These are phyloP conservation scores for Natator depressus DNA, from an alignment of 2,113 vertebrate species.

Conservation along the genomic window DNA sequence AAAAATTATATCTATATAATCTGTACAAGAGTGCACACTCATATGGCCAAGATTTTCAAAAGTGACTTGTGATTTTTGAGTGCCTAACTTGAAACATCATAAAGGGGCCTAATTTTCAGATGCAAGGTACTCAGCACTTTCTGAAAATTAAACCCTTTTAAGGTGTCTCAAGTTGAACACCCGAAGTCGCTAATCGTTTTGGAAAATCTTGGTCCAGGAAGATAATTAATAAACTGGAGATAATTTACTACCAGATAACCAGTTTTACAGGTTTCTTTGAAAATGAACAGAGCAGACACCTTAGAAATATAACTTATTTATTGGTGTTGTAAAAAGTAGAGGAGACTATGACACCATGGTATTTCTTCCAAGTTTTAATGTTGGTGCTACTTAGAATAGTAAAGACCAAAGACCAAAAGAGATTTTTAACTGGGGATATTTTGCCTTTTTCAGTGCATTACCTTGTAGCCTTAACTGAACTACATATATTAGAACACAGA, in stretches of 20 bases:
- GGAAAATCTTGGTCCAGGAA: not conserved
- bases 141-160: not conserved
- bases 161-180: rapidly evolving
- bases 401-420: not conserved
- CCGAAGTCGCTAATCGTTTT: not conserved
- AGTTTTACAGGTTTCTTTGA: not conserved
- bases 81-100: not conserved
- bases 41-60: not conserved
- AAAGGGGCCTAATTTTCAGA: not conserved
- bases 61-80: not conserved
- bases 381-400: not conserved
- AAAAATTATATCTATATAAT: too few species aligned
- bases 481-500: not conserved
- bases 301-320: not conserved
- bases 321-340: not conserved
- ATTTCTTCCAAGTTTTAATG: slow-evolving; percentile 4
- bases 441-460: not conserved
- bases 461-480: not conserved
- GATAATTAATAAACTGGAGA: not conserved
- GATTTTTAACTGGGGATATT: not conserved
- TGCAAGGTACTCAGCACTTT: not conserved
- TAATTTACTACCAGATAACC: not conserved
- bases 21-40: rapidly evolving
- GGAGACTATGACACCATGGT: not conserved
- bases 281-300: not conserved